Evolutionary conservation across 1,140 invertebrate genomes (phyloP).

Genomic region (Tetragonula clypearis): DNA sequence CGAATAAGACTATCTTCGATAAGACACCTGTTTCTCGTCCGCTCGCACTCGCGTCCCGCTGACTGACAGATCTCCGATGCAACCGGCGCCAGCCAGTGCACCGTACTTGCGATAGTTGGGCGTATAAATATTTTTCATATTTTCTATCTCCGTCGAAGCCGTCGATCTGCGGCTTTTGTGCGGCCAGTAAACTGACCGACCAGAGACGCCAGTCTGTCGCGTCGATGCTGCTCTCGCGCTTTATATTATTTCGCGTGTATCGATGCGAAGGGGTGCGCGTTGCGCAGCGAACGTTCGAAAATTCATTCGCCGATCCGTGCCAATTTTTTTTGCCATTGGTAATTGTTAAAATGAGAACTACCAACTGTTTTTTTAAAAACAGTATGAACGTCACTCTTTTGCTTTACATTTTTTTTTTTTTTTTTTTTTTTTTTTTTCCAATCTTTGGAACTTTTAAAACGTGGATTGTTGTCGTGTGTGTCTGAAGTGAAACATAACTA

Average conservation of each 20-base stretch:
- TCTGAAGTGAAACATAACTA: no score
- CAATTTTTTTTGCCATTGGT: no score
- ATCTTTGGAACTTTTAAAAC: no score
- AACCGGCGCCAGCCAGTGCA: not conserved
- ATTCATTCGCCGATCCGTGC: not conserved
- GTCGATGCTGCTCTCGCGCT: not conserved
- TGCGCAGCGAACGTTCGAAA: not conserved
- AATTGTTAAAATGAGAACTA: no score
- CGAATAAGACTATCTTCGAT: constrained; percentile 47
- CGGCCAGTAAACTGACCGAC: constrained; percentile 6
- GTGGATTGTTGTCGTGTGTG: no score
- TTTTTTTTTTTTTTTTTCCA: no score
- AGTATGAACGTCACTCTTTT: no score
- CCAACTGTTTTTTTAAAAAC: no score
- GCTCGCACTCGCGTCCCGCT: not conserved
- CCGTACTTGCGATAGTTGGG: not conserved
- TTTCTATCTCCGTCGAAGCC: constrained; percentile 7
- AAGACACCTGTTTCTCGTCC: constrained; percentile 48
- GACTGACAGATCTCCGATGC: not conserved
- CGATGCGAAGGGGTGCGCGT: not conserved
- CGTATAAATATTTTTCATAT: constrained; percentile 24
- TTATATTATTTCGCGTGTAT: not conserved
- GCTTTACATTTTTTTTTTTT: no score
- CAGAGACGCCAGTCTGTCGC: constrained; percentile 53
- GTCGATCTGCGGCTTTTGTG: constrained; percentile 44